Evolutionary conservation across 2,888 invertebrate species (phyloP), one percentile per base, ranked within the genome.

Genomic region (Tyria jacobaeae): DNA sequence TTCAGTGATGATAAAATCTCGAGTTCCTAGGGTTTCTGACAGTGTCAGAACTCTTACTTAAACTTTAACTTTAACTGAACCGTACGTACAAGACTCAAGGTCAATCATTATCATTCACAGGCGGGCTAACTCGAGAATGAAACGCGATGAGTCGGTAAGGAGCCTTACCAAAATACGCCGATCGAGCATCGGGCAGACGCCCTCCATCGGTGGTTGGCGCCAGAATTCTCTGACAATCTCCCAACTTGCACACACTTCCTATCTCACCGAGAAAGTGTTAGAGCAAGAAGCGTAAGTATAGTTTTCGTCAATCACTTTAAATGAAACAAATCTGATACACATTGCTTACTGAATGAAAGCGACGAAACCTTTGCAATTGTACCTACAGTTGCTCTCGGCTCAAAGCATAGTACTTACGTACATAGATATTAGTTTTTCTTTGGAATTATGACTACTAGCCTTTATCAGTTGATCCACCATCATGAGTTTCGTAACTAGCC

Each of bases 81-180:
- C 21, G 44, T 24, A 24, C n/a, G 15, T 34, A 51, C n/a, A 14
- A 9, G 35, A 21, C 10, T 15, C 1, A 15, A 37, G 15, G 2
- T 21, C 15, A 39, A 35, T 21, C 15, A 52, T 9, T 10, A 25
- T 37, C n/a, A 62, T 74, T 31, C 84, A 2, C 87, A 92, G 91
- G 87, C 74, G 81, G 84, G 84, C 82, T 85, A 80, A 86, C 78
- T 78, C 85, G 85, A 92, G 89, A 91, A 94, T 94, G 93, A 89
- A 84, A 88, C 92, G 92, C 76, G 87, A 90, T 91, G 92, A 92
- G 3, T 92, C 92, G 77, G 21, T 82, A 78, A 91, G 78, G 76
- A 90, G 86, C 78, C 64, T 89, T 17, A 39, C 60, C 68, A 69
- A 77, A 71, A 80, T 71, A 71, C 82, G 73, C 60, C 62, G 79